Evolutionary conservation across 1,140 invertebrate genomes (phyloP).

Genomic region (Sarcophaga peregrina): DNA sequence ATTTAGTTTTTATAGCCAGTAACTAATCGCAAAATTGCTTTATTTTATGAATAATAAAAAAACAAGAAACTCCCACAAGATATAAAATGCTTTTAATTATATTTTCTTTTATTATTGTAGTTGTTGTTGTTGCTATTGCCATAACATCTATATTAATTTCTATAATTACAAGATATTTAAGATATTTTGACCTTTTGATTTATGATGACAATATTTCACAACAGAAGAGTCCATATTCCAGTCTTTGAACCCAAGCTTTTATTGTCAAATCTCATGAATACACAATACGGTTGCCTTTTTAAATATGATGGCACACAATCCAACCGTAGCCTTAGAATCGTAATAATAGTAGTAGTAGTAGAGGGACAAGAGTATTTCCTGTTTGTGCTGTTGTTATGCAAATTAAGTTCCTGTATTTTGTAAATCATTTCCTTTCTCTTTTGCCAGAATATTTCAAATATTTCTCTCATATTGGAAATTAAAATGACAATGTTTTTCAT

Average conservation of each 20-base stretch:
- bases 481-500: background rate
- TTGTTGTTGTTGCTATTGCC: too few species aligned
- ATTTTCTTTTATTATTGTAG: too few species aligned
- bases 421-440: constrained; percentile 5
- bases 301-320: background rate
- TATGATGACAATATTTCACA: background rate
- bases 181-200: constrained; percentile 15
- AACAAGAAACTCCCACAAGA: too few species aligned
- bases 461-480: background rate
- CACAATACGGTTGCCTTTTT: background rate
- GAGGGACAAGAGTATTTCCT: background rate
- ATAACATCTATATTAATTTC: too few species aligned
- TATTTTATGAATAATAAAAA: too few species aligned
- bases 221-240: background rate
- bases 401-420: constrained; percentile 26
- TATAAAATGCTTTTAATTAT: too few species aligned
- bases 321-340: background rate
- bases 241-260: background rate
- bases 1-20: too few species aligned
- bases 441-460: background rate
- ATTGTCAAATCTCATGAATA: background rate
- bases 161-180: too few species aligned
- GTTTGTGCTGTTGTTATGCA: constrained; percentile 18
- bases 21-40: too few species aligned
- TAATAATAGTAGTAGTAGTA: background rate